phyloP scores from a whole-genome alignment of 2,888 invertebrate species.

The Pandemis heparana region DNA sequence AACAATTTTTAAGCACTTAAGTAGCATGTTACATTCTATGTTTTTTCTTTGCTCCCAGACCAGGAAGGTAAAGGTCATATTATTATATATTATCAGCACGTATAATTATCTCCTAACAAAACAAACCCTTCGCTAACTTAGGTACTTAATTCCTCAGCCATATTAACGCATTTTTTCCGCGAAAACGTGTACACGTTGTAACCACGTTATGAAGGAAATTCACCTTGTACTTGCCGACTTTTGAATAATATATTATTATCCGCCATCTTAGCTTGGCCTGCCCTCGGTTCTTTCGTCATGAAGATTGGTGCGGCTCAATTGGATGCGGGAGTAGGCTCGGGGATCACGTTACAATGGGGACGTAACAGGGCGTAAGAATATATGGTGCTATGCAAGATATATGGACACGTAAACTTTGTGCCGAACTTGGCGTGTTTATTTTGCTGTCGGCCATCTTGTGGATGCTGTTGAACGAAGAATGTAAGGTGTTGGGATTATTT shows the following conservation, averaged over 20 bases:
- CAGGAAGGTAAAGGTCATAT: too few relatives aligned
- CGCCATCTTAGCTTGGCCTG: slow-evolving; percentile 22
- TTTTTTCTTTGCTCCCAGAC: too few relatives aligned
- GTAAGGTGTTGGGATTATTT: neutral
- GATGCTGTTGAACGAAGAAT: slow-evolving; percentile 1
- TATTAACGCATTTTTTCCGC: slow-evolving; percentile 13
- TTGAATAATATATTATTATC: slow-evolving; percentile 40
- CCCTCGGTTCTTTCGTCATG: neutral
- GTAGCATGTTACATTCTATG: too few relatives aligned
- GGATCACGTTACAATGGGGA: slow-evolving; percentile 22
- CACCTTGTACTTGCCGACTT: slow-evolving; percentile 30
- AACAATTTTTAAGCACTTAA: too few relatives aligned
- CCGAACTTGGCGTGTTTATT: slow-evolving; percentile 38
- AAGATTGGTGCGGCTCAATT: neutral
- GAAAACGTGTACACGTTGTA: slow-evolving; percentile 23
- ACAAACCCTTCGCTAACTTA: slow-evolving; percentile 20
- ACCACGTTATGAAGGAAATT: slow-evolving; percentile 39
- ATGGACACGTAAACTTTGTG: slow-evolving; percentile 33
- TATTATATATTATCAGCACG: too few relatives aligned
- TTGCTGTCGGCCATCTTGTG: slow-evolving; percentile 31
- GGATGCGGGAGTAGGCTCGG: neutral
- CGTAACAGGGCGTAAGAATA: slow-evolving; percentile 24
- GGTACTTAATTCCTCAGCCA: slow-evolving; percentile 6
- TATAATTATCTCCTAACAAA: neutral
- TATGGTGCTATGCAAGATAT: slow-evolving; percentile 37